phyloP scores from a whole-genome alignment of 2,113 vertebrate species.

The Callipepla californica region DNA sequence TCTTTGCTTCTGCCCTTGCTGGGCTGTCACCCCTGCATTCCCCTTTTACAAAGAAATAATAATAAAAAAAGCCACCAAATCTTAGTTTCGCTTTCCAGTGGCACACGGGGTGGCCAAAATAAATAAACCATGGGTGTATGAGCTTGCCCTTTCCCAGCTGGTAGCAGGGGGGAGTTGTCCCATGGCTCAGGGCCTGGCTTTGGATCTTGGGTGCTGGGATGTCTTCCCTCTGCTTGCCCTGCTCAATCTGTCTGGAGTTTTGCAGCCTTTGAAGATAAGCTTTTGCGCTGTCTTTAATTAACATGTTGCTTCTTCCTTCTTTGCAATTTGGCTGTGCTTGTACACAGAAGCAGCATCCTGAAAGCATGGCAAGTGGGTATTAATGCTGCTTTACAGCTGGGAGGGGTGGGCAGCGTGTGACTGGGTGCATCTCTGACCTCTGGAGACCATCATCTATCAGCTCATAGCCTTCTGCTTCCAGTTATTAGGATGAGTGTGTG shows the following conservation, averaged over 20 bases:
- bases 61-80: not conserved
- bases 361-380: not conserved
- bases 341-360: not conserved
- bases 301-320: not conserved
- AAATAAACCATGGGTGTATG: no score
- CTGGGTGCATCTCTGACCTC: not conserved
- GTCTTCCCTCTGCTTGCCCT: not conserved
- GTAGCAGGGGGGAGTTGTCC: not conserved
- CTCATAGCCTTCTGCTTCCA: not conserved
- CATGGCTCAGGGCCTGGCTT: not conserved
- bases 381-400: not conserved
- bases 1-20: not conserved
- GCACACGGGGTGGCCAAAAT: fast-evolving
- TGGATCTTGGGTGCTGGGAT: not conserved
- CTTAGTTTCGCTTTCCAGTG: not conserved
- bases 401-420: not conserved
- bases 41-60: not conserved
- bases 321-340: not conserved
- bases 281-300: constrained; percentile 1
- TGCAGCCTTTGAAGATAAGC: not conserved
- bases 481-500: fast-evolving
- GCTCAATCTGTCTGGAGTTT: not conserved
- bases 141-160: not conserved
- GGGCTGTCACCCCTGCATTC: fast-evolving
- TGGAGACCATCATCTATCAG: not conserved